Percentiles rank a stretch among this genome's conserved stretches.
phyloP scores from a whole-genome alignment of 2,113 vertebrate species.

The Sinocyclocheilus rhinocerous region DNA sequence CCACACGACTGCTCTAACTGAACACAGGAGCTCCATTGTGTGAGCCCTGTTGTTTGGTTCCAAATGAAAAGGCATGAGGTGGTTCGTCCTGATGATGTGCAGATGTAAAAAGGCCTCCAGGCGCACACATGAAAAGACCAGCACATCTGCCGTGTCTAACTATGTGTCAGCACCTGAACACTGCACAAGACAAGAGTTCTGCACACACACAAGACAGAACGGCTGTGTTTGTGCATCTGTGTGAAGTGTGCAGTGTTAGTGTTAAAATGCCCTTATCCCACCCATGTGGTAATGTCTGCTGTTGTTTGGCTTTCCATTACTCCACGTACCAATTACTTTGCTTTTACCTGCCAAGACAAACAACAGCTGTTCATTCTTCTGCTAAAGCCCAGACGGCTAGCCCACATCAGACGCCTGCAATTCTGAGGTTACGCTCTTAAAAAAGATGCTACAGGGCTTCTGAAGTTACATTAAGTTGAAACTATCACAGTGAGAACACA shows the following conservation, averaged over 20 bases:
- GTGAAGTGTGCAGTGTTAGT: neutral
- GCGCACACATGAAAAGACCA: constrained; percentile 44
- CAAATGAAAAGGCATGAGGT: constrained; percentile 18
- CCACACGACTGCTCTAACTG: neutral
- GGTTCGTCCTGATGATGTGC: neutral
- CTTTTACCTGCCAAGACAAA: constrained; percentile 27
- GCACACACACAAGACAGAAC: constrained; percentile 34
- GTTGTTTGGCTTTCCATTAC: constrained; percentile 37
- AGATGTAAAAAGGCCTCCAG: constrained; percentile 21
- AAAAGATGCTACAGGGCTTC: neutral
- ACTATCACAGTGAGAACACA: no score
- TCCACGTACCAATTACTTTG: constrained; percentile 10
- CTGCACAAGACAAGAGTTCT: constrained; percentile 30
- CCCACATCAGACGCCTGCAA: neutral
- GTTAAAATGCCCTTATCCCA: constrained; percentile 16
- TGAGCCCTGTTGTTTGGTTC: neutral
- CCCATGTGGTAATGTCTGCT: constrained; percentile 20
- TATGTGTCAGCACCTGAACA: constrained; percentile 50
- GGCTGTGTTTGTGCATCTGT: neutral
- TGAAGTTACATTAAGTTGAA: neutral
- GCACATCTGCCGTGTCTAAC: constrained; percentile 47
- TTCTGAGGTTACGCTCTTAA: neutral
- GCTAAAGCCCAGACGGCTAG: neutral
- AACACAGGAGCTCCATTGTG: neutral
- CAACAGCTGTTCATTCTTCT: constrained; percentile 44